A percentile compares a stretch with the other conserved stretches of the same genome.
These are phyloP conservation scores for Enchytraeus crypticus DNA, from an alignment of 2,888 invertebrate species.

Conservation along the genomic window DNA sequence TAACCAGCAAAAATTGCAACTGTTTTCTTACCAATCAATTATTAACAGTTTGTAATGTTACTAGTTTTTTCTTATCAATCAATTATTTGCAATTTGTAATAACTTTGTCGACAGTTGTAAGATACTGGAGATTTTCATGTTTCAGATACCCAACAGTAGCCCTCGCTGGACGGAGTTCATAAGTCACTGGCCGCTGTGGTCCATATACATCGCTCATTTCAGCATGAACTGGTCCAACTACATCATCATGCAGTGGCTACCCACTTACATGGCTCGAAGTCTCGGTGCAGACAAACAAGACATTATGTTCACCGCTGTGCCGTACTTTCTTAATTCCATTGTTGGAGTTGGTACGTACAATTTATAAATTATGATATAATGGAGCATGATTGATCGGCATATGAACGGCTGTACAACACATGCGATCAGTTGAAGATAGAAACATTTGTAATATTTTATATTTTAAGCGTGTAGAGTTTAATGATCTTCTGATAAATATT, in stretches of 20 bases:
- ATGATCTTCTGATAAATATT: no score
- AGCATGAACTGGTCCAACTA: conserved; percentile 73
- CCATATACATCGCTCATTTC: conserved; percentile 67
- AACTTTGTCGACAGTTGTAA: neutral
- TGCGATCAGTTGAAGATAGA: no score
- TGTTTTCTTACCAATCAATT: no score
- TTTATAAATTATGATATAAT: no score
- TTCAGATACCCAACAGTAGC: conserved; percentile 54
- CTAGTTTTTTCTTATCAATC: neutral
- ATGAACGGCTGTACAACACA: neutral
- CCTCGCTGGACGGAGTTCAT: conserved; percentile 61
- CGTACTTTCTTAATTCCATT: conserved; percentile 65
- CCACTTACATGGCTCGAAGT: conserved; percentile 61
- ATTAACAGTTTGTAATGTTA: neutral
- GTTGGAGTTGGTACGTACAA: conserved; percentile 58
- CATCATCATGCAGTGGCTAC: conserved; percentile 71
- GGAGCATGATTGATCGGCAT: neutral
- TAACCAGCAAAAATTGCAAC: no score
- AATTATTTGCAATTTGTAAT: neutral
- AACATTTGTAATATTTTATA: no score
- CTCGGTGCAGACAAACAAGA: conserved; percentile 61
- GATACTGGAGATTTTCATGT: neutral
- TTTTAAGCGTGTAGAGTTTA: no score
- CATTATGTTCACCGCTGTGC: conserved; percentile 65
- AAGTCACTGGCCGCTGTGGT: conserved; percentile 63